Percentiles rank a stretch among this genome's conserved stretches.
These are phyloP conservation scores for Dendrolimus kikuchii DNA, from an alignment of 1,140 invertebrate genomes.

Conservation along the genomic window DNA sequence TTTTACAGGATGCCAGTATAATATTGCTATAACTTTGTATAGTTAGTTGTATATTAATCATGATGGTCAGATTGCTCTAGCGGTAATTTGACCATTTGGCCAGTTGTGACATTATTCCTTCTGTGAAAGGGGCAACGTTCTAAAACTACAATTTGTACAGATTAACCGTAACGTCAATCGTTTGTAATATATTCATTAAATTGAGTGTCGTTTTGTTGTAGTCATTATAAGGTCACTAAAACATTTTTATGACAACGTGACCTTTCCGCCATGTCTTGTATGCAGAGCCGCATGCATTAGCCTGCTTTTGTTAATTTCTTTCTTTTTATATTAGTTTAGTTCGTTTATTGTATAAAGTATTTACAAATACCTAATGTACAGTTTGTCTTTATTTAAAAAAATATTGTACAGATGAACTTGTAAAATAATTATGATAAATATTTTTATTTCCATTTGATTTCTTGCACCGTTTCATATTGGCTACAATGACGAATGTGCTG, in stretches of 20 bases:
- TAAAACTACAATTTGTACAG: conserved; percentile 67
- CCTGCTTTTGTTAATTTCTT: conserved; percentile 73
- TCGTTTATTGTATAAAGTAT: conserved; percentile 70
- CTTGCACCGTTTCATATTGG: conserved; percentile 84
- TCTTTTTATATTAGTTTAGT: conserved; percentile 71
- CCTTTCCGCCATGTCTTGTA: conserved; percentile 74
- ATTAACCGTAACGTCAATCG: conserved; percentile 69
- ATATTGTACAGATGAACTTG: conserved; percentile 71
- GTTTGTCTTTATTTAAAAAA: conserved; percentile 52
- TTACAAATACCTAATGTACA: conserved; percentile 54
- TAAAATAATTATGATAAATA: conserved; percentile 73
- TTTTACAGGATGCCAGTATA: conserved; percentile 71
- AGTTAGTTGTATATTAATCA: conserved; percentile 53
- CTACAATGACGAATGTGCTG: conserved; percentile 84
- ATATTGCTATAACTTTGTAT: conserved; percentile 50
- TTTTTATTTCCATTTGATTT: conserved; percentile 81
- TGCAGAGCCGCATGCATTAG: conserved; percentile 75
- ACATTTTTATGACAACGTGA: conserved; percentile 72
- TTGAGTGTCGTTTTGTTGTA: conserved; percentile 74
- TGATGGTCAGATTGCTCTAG: conserved; percentile 64
- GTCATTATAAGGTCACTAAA: conserved; percentile 70
- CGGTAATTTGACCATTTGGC: conserved; percentile 69
- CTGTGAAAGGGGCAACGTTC: conserved; percentile 74
- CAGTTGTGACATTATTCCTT: conserved; percentile 74
- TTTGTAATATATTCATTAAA: conserved; percentile 72